Conservation (phyloP, 2,113 vertebrate genomes). For the Eubucco bourcierii region DNA sequence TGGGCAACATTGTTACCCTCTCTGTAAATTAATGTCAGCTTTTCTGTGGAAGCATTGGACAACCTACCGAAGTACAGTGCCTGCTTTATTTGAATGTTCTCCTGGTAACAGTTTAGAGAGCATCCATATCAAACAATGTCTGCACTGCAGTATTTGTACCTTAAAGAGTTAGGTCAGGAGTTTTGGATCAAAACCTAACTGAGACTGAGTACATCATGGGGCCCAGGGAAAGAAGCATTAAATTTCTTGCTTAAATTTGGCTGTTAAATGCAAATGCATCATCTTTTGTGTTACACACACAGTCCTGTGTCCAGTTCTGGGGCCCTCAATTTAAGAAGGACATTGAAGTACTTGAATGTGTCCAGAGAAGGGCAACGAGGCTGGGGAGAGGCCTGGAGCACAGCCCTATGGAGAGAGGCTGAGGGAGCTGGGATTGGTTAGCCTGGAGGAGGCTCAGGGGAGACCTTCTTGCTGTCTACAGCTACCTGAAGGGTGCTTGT, state of each 20-base stretch:
- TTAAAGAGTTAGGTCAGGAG: background rate
- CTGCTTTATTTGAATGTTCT: conserved; percentile 4
- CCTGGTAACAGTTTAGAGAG: conserved; percentile 28
- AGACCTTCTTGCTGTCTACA: too few species aligned
- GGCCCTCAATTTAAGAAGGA: too few species aligned
- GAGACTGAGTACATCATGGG: conserved; percentile 3
- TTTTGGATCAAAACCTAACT: conserved; percentile 59
- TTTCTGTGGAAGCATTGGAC: background rate
- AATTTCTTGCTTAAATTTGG: conserved; percentile 31
- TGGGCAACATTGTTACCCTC: background rate
- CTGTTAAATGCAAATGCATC: conserved; percentile 46
- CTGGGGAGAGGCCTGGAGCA: too few species aligned
- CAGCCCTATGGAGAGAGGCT: too few species aligned
- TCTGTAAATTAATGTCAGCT: conserved; percentile 27
- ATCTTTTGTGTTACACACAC: conserved; percentile 38
- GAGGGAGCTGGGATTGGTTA: too few species aligned
- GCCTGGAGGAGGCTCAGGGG: too few species aligned
- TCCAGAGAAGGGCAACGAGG: too few species aligned
- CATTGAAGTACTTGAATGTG: too few species aligned
- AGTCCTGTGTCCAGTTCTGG: too few species aligned
- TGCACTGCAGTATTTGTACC: background rate
- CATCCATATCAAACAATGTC: conserved; percentile 22
- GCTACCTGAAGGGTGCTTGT: too few species aligned
- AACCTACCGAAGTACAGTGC: background rate
- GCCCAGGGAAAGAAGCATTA: conserved; percentile 1